Evolutionary conservation across 2,113 vertebrate genomes (phyloP).

Genomic region (Sylvia atricapilla): DNA sequence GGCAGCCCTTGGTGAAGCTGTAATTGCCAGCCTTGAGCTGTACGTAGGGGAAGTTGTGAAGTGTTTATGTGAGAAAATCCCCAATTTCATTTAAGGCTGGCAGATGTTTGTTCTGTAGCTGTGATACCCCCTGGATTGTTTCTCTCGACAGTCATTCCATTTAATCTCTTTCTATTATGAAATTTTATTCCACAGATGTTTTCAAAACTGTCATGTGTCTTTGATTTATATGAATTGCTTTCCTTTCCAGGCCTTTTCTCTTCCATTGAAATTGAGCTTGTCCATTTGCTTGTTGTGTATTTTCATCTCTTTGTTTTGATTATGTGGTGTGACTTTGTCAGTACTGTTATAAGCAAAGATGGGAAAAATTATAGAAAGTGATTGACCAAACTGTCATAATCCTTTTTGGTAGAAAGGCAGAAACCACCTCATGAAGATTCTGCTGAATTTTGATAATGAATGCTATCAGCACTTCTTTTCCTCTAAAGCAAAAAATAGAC

Average conservation of each 20-base stretch:
- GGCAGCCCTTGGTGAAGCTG: not conserved
- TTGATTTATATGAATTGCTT: not conserved
- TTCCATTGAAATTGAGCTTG: not conserved
- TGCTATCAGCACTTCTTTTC: not conserved
- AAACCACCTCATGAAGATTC: not conserved
- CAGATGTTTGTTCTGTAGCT: slow-evolving; percentile 10
- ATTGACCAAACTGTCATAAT: not conserved
- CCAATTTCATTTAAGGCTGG: not conserved
- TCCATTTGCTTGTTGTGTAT: not conserved
- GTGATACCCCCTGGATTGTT: not conserved
- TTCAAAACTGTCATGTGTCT: not conserved
- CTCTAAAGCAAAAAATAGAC: not conserved
- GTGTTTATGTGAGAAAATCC: not conserved
- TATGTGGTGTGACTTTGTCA: not conserved
- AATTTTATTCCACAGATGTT: slow-evolving; percentile 8
- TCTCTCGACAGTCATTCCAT: not conserved
- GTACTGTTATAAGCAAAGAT: not conserved
- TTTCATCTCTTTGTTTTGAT: not conserved
- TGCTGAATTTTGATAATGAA: not conserved
- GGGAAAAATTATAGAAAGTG: not conserved
- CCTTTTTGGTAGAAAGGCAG: not conserved
- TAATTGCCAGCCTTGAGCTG: not conserved
- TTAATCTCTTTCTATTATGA: not conserved
- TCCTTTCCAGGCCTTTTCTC: slow-evolving; percentile 3
- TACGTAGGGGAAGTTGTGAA: not conserved